Evolutionary conservation across 2,797 vertebrate species (phyloP), one percentile per base, ranked within the genome.

Genomic region (Silurus aristotelis): DNA sequence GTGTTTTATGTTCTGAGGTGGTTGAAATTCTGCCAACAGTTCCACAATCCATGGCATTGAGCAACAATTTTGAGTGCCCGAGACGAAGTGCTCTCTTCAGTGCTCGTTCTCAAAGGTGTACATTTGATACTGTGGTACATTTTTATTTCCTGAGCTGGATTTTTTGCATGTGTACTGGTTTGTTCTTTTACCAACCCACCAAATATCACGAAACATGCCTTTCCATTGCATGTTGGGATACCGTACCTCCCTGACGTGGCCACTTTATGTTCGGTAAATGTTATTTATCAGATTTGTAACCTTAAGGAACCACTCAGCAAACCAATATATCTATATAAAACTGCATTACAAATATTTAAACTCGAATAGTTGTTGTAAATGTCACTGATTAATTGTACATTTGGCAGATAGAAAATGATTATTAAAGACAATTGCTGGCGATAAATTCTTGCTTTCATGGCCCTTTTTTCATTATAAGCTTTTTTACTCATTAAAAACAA

Each of bases 281-380:
- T 94, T 95, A 94, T 94, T 95, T 94, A 94, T 95, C 93, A 91
- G 90, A 93, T 93, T 90, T 91, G 91, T 94, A 94, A 86, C 93
- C 92, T 93, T 91, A 92, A 88, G 38, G 86, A 92, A 91, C 92
- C 92, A 92, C 89, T 89, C 87, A 91, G 91, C 92, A 91, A 94
- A 92, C 90, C 91, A 89, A 87, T 90, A 91, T 92, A 92, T 91
- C 91, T 93, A 94, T 94, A 92, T 93, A 94, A 93, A 93, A 94
- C 90, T 91, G 89, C 92, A 89, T 94, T 91, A 93, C 90, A 93
- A 93, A 89, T 95, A 93, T 94, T 81, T 81, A 93, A 92, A 93
- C 91, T 70, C 27, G 91, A 92, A 89, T 95, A 93, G 94, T 93
- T 94, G 95, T 94, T 95, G 94, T 95, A 95, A 94, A 95, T 95